Conservation (phyloP, 2,113 vertebrate genomes). For the human region GRCh38 chr2:150212001-150212500, state of each 20-base stretch:
- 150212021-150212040: not conserved
- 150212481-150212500: not conserved
- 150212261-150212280: not conserved
- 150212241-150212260: not conserved
- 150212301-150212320: not conserved
- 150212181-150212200: not conserved
- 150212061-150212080: not conserved
- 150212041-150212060: not conserved
- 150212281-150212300: not conserved
- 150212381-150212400: not conserved
- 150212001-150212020: not conserved
- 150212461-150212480: not conserved
- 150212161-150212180: not conserved
- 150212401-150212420: not conserved
- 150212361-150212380: not conserved
- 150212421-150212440: not conserved
- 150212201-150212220: not conserved
- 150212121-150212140: not conserved
- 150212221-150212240: not conserved
- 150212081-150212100: not conserved
- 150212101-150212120: not conserved
- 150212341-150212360: not conserved
- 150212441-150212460: not conserved
- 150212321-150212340: too few species aligned
- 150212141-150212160: not conserved